Conservation (phyloP, 2,797 vertebrate species). For the Fratercula arctica region DNA sequence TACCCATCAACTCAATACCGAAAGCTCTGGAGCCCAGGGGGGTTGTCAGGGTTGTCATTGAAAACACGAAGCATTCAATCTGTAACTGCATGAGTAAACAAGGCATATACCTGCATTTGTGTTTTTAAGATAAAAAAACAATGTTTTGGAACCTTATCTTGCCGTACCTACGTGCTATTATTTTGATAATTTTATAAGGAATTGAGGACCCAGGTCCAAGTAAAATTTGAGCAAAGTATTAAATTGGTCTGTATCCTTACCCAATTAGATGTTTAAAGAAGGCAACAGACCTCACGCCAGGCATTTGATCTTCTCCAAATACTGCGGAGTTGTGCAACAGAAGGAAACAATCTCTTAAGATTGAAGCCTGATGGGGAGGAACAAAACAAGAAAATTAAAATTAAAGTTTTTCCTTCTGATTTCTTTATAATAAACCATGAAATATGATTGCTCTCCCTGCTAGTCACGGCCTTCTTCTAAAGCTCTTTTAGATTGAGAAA, state of each 20-base stretch:
- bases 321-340: neutral
- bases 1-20: fast-evolving
- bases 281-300: neutral
- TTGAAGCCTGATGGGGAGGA: neutral
- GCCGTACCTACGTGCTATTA: neutral
- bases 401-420: neutral
- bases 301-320: neutral
- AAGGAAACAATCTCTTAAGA: neutral
- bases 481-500: neutral
- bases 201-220: neutral
- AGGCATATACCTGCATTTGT: neutral
- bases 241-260: neutral
- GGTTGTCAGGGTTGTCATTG: neutral
- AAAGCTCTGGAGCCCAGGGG: neutral
- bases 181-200: neutral
- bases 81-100: neutral
- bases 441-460: neutral
- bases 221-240: neutral
- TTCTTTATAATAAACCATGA: neutral
- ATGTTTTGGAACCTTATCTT: neutral
- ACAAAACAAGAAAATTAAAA: neutral
- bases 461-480: neutral
- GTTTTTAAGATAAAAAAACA: neutral
- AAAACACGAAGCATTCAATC: neutral
- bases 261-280: neutral